These are phyloP conservation scores for Chrysocyon brachyurus DNA, from an alignment of 2,797 vertebrate species.

Conservation along the genomic window DNA sequence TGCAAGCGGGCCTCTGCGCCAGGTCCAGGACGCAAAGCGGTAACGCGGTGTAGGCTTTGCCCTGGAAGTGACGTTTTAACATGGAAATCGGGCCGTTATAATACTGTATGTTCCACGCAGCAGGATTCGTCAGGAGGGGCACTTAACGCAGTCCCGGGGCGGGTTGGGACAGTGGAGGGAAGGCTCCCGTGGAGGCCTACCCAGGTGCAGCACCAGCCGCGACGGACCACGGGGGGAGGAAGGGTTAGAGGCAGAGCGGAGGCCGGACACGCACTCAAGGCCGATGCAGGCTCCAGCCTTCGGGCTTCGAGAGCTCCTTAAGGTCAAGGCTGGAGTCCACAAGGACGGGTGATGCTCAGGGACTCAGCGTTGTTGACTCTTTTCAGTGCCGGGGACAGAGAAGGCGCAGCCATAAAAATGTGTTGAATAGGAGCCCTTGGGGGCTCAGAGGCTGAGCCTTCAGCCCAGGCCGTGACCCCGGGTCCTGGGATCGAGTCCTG, in stretches of 20 bases:
- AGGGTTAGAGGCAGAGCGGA: background rate
- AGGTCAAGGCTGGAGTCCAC: background rate
- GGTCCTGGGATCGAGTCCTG: no score
- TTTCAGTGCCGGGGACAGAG: background rate
- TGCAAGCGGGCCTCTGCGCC: background rate
- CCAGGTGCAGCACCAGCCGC: background rate
- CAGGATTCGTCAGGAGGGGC: background rate
- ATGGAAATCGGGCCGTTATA: background rate
- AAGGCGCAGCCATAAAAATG: background rate
- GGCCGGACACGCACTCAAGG: background rate
- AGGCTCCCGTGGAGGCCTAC: background rate
- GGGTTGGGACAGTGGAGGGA: no score
- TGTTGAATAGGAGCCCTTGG: background rate
- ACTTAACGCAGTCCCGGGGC: background rate
- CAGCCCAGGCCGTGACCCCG: no score
- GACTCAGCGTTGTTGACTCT: background rate
- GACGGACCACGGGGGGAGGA: background rate
- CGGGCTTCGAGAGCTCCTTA: background rate
- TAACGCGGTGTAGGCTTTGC: conserved; percentile 37
- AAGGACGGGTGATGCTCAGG: background rate
- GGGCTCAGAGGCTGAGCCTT: no score
- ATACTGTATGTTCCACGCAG: background rate
- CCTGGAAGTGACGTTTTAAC: conserved; percentile 34
- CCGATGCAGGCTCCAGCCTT: background rate
- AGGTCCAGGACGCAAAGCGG: background rate